Conservation (phyloP, 2,797 vertebrate species). For the Cephalopachus bancanus region DNA sequence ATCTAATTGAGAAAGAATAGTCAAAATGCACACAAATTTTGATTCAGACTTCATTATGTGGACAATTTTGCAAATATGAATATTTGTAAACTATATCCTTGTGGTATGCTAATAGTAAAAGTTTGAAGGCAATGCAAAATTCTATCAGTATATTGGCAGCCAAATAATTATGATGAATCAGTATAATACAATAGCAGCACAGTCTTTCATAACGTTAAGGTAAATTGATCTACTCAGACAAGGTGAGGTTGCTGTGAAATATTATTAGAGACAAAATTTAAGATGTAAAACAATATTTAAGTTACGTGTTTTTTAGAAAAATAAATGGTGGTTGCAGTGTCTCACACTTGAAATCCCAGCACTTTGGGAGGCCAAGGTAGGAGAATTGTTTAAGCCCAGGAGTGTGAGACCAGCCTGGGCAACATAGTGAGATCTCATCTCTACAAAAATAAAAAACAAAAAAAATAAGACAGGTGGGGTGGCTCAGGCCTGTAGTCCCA, state of each 20-base stretch:
- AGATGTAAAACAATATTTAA: neutral
- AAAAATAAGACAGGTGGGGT: too few species aligned
- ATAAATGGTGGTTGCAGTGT: too few species aligned
- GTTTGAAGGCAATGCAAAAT: neutral
- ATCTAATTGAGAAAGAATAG: neutral
- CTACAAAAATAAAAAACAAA: too few species aligned
- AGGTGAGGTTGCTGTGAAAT: neutral
- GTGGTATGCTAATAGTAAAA: neutral
- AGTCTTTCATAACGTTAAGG: neutral
- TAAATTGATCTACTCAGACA: neutral
- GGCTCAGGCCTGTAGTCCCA: too few species aligned
- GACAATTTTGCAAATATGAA: neutral
- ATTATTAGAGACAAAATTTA: neutral
- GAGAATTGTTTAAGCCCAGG: too few species aligned
- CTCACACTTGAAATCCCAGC: too few species aligned
- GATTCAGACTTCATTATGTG: neutral
- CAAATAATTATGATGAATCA: neutral
- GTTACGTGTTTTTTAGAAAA: too few species aligned
- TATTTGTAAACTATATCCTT: neutral
- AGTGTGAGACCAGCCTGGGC: too few species aligned
- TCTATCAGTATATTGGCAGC: neutral
- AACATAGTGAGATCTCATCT: too few species aligned
- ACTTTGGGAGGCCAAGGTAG: too few species aligned
- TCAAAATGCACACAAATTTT: neutral
- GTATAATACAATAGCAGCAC: neutral